Base-by-base conservation (phyloP, 2,888 invertebrate species). In the Eumerus sabulonum region DNA sequence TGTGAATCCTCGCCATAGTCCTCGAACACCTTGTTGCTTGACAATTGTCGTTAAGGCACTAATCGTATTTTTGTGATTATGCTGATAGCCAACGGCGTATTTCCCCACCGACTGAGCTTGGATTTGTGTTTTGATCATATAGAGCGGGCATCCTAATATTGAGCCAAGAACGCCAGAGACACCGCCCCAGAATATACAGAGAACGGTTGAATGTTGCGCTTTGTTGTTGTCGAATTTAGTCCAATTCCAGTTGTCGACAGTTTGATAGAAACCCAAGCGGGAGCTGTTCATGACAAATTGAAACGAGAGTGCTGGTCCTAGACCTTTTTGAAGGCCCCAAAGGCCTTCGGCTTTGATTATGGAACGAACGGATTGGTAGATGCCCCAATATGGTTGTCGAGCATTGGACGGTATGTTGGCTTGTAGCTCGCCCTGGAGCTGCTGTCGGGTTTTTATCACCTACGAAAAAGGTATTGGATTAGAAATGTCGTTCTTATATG, bases 61-160 rank as follows among this genome's bases (percentile, higher is more conserved):
- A 51, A 88, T 83, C 84, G 90, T 90, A 0, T 94, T 92, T 82
- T 86, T 89, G 86, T 96, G 95, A 9, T 91, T 87, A 88, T 96
- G 95, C 85, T 97, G 97, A 85, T 93, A 91, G 0, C 96, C 97
- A 0, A 97, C 97, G 16, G 96, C 96, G 83, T 96, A 95, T 57
- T 92, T 90, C 7, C 92, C 90, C 48, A 56, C 48, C 7, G 95
- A 92, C 82, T 92, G 91, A 0, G 96, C 91, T 86, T 97, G 96
- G 63, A 96, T 91, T 85, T 96, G 96, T 1, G 95, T 96, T 90
- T 97, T 97, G 9, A 97, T 90, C 86, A 96, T 90, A 76, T 93
- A 95, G 40, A 94, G 91, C 0, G 96, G 96, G 86, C 94, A 95
- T 16, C 93, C 93, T 16, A 92, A 87, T 50, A 92, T 89, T 0